phyloP scores from a whole-genome alignment of 2,888 invertebrate genomes.

The Patella depressa region DNA sequence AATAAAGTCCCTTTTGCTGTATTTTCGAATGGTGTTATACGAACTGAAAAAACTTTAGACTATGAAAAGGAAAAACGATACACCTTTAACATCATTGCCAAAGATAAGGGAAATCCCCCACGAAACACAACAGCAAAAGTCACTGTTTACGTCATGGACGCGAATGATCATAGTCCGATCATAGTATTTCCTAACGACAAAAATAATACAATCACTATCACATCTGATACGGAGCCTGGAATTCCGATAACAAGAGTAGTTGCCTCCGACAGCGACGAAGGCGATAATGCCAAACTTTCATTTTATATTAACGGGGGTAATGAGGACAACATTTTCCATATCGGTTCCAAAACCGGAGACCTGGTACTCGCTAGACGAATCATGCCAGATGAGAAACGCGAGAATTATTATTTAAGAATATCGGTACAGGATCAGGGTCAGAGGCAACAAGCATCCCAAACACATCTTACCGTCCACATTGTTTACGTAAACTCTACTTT shows the following conservation, averaged over 20 bases:
- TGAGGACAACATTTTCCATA: slow-evolving; percentile 40
- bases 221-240: slow-evolving; percentile 33
- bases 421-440: slow-evolving; percentile 54
- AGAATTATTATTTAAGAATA: slow-evolving; percentile 44
- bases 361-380: slow-evolving; percentile 44
- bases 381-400: slow-evolving; percentile 34
- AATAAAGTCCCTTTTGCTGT: slow-evolving; percentile 49
- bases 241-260: slow-evolving; percentile 40
- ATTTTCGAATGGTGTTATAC: slow-evolving; percentile 44
- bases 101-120: slow-evolving; percentile 54
- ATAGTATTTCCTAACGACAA: slow-evolving; percentile 51
- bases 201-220: slow-evolving; percentile 47
- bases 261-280: slow-evolving; percentile 53
- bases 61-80: slow-evolving; percentile 47
- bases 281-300: slow-evolving; percentile 47
- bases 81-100: slow-evolving; percentile 52
- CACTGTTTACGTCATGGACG: slow-evolving; percentile 52
- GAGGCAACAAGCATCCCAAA: slow-evolving; percentile 42
- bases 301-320: slow-evolving; percentile 49
- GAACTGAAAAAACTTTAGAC: slow-evolving; percentile 48
- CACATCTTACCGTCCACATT: slow-evolving; percentile 38
- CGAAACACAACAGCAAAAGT: slow-evolving; percentile 51
- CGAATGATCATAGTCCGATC: slow-evolving; percentile 61
- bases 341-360: slow-evolving; percentile 45
- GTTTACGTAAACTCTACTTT: slow-evolving; percentile 30